Evolutionary conservation across 2,888 invertebrate genomes (phyloP).

Genomic region (Brenthis ino): DNA sequence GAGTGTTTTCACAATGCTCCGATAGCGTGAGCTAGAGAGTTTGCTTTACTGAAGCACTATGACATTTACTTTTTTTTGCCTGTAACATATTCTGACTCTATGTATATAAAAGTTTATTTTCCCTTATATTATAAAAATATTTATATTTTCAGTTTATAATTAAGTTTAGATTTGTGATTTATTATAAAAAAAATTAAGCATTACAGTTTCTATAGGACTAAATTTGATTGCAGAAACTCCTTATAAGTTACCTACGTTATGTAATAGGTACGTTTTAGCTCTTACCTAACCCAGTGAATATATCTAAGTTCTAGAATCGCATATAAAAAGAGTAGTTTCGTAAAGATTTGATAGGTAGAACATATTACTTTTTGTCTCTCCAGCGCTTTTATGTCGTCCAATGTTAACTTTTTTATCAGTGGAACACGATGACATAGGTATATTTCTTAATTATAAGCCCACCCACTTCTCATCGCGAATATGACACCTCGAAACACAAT

Average conservation of each 20-base stretch:
- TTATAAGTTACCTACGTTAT: too few species aligned
- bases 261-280: too few species aligned
- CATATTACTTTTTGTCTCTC: neutral
- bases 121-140: neutral
- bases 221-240: too few species aligned
- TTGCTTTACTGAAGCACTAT: slow-evolving; percentile 28
- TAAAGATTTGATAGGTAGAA: too few species aligned
- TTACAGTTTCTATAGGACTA: too few species aligned
- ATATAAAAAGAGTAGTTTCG: too few species aligned
- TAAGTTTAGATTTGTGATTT: too few species aligned
- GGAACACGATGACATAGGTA: slow-evolving; percentile 46
- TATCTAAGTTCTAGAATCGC: too few species aligned
- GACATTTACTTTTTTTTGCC: slow-evolving; percentile 29
- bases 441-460: slow-evolving; percentile 43
- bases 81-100: neutral
- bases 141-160: too few species aligned
- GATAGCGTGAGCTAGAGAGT: slow-evolving; percentile 27
- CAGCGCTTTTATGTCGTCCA: slow-evolving; percentile 6
- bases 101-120: neutral
- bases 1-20: slow-evolving; percentile 35
- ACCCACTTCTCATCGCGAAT: slow-evolving; percentile 49
- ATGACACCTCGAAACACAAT: slow-evolving; percentile 52
- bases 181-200: too few species aligned
- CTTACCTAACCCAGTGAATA: too few species aligned
- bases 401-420: slow-evolving; percentile 20